Conservation (phyloP, 2,797 vertebrate species). For the Sebastes minor region DNA sequence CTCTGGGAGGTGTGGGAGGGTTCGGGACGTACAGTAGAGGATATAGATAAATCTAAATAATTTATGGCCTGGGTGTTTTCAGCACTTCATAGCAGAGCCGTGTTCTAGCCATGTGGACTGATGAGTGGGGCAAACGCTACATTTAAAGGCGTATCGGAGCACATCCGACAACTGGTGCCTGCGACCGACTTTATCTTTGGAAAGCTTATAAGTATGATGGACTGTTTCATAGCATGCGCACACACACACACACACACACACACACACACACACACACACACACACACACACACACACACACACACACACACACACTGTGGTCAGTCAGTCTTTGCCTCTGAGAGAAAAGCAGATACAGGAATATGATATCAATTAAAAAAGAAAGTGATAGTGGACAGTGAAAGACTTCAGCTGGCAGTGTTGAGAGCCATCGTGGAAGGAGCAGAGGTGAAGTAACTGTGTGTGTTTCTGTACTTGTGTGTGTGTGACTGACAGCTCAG, state of each 20-base stretch:
- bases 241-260: background rate
- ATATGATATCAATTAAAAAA: constrained; percentile 46
- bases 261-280: background rate
- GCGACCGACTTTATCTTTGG: constrained; percentile 20
- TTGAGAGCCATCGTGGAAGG: constrained; percentile 52
- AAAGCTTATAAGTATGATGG: constrained; percentile 19
- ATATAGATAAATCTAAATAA: constrained; percentile 71
- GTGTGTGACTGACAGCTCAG: constrained; percentile 46
- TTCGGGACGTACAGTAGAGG: constrained; percentile 52
- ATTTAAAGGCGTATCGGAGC: constrained; percentile 53
- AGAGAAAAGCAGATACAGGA: background rate
- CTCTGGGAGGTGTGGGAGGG: constrained; percentile 50
- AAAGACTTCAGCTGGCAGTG: constrained; percentile 14
- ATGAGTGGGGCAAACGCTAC: constrained; percentile 42
- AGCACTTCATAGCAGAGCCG: constrained; percentile 61
- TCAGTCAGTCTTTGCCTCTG: constrained; percentile 1
- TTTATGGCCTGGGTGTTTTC: constrained; percentile 73
- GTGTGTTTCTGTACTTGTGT: constrained; percentile 28
- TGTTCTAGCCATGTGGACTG: constrained; percentile 46
- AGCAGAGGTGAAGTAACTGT: constrained; percentile 42
- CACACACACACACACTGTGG: background rate
- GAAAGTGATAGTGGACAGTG: background rate
- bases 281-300: background rate
- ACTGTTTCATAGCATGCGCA: background rate
- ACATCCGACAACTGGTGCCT: constrained; percentile 62